Evolutionary conservation across 2,113 vertebrate species (phyloP).

Genomic region (Lepisosteus oculatus): DNA sequence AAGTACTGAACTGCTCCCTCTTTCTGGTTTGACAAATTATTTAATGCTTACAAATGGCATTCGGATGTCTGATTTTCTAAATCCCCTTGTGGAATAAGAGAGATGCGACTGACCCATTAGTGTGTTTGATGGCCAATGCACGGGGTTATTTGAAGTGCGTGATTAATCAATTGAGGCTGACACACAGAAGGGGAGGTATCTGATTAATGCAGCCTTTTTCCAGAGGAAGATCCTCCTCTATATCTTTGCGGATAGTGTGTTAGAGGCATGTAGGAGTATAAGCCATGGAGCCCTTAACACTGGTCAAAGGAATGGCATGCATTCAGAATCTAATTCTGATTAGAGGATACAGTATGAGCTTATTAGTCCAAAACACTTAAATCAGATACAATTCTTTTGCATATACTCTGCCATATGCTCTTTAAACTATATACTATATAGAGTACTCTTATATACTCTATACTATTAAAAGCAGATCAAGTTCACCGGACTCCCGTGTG

Average conservation of each 20-base stretch:
- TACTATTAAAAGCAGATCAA: no score
- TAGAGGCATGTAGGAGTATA: not conserved
- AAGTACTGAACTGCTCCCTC: no score
- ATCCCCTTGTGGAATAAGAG: no score
- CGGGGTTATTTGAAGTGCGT: constrained; percentile 19
- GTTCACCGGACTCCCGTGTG: no score
- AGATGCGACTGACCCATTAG: no score
- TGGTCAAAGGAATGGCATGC: not conserved
- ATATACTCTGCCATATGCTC: no score
- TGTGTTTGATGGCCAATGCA: not conserved
- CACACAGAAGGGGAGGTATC: constrained; percentile 14
- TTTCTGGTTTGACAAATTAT: not conserved
- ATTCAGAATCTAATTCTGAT: not conserved
- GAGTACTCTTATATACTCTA: no score
- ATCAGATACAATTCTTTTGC: no score
- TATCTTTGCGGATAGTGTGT: constrained; percentile 8
- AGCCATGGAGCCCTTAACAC: not conserved
- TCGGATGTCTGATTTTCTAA: not conserved
- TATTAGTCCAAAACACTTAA: no score
- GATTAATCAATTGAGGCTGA: constrained; percentile 18
- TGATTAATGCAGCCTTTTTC: constrained; percentile 16
- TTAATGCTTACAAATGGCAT: not conserved
- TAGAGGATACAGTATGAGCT: no score
- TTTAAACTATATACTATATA: no score
- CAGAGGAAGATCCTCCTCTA: not conserved